Percentiles rank a stretch among this genome's conserved stretches.
Conservation (phyloP, 2,113 vertebrate genomes). For the Nymphicus hollandicus region DNA sequence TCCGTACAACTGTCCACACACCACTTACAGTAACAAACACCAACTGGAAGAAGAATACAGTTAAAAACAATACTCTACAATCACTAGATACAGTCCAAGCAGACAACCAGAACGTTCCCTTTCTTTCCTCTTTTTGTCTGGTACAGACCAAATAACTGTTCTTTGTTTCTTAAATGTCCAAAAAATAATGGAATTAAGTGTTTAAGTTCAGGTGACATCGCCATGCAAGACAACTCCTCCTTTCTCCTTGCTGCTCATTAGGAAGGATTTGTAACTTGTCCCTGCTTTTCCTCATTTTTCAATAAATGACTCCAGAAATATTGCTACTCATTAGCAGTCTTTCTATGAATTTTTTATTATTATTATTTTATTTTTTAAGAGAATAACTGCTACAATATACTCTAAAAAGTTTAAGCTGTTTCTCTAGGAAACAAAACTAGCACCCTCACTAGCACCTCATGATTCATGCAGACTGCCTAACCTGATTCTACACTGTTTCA, state of each 20-base stretch:
- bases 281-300: background rate
- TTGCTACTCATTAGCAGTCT: background rate
- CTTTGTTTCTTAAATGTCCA: background rate
- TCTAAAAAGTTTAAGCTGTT: background rate
- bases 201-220: background rate
- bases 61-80: background rate
- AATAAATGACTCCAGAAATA: background rate
- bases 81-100: background rate
- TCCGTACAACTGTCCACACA: background rate
- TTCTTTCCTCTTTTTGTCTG: background rate
- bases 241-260: background rate
- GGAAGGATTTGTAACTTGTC: background rate
- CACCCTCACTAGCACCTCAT: no score
- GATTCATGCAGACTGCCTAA: background rate
- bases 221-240: background rate
- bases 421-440: background rate
- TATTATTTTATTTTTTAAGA: background rate
- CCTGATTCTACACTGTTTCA: background rate
- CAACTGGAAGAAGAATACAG: background rate
- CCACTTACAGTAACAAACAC: background rate
- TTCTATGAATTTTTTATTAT: background rate
- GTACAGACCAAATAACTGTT: background rate
- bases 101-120: background rate
- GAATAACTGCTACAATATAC: background rate
- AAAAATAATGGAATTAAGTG: background rate